Evolutionary conservation across 2,888 invertebrate species (phyloP).

Genomic region (Caenorhabditis drosophilae): DNA sequence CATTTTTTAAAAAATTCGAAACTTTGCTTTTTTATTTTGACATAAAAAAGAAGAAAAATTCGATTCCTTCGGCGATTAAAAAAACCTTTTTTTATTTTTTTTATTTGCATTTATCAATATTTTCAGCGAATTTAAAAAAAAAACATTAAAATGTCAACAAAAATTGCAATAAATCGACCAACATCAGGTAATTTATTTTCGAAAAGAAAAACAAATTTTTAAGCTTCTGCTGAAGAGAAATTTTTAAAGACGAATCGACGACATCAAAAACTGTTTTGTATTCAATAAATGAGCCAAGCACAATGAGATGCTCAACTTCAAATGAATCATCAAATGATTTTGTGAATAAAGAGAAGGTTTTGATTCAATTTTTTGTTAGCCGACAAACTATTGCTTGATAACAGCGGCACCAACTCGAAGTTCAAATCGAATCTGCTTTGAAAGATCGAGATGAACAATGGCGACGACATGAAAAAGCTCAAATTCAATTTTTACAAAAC

Average conservation of each 20-base stretch:
- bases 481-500: conserved; percentile 56
- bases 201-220: background rate
- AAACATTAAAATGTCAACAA: conserved; percentile 20
- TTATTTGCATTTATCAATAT: background rate
- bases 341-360: too few species aligned
- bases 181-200: conserved; percentile 9
- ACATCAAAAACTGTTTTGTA: too few species aligned
- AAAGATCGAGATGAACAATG: conserved; percentile 50
- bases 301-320: too few species aligned
- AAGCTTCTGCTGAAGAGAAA: too few species aligned
- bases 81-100: background rate
- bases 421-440: conserved; percentile 31
- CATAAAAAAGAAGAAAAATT: background rate
- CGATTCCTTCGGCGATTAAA: background rate
- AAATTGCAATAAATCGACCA: conserved; percentile 25
- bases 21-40: background rate
- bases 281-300: too few species aligned
- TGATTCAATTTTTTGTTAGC: too few species aligned
- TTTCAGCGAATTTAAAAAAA: background rate
- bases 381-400: too few species aligned
- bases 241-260: too few species aligned
- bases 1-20: background rate
- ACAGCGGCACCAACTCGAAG: too few species aligned
- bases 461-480: conserved; percentile 50
- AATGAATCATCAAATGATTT: too few species aligned